Evolutionary conservation across 2,888 invertebrate genomes (phyloP).

Genomic region (Drosophila monieri): DNA sequence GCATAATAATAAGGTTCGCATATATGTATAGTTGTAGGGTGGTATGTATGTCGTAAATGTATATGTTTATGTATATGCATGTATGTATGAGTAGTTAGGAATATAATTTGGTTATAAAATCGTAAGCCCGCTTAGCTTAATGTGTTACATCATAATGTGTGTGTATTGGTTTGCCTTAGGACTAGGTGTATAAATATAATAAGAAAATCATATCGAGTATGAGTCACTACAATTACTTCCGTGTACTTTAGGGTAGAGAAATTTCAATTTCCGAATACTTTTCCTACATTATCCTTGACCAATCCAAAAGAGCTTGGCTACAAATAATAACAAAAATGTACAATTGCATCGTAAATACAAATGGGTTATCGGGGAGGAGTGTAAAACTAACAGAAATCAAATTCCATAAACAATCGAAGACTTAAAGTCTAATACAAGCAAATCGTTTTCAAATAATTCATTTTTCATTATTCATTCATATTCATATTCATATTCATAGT

Average conservation of each 20-base stretch:
- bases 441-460: constrained; percentile 20
- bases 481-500: constrained; percentile 12
- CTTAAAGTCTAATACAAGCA: constrained; percentile 75
- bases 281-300: constrained; percentile 51
- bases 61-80: constrained; percentile 24
- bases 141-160: constrained; percentile 52
- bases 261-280: constrained; percentile 75
- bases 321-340: constrained; percentile 50
- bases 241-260: constrained; percentile 58
- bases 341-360: constrained; percentile 43
- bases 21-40: constrained; percentile 20
- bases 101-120: constrained; percentile 60
- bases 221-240: constrained; percentile 42
- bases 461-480: not conserved
- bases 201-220: constrained; percentile 43
- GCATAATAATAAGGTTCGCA: constrained; percentile 39
- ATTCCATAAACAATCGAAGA: constrained; percentile 64
- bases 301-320: constrained; percentile 63
- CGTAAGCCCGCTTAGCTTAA: constrained; percentile 67
- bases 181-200: constrained; percentile 48
- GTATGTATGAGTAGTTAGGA: constrained; percentile 45
- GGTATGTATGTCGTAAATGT: constrained; percentile 25
- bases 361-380: constrained; percentile 6
- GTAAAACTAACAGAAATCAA: constrained; percentile 56
- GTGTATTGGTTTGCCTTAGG: constrained; percentile 32